A percentile compares a stretch with the other conserved stretches of the same genome.
Evolutionary conservation across 2,888 invertebrate species (phyloP).

Genomic region (Gerris lacustris): DNA sequence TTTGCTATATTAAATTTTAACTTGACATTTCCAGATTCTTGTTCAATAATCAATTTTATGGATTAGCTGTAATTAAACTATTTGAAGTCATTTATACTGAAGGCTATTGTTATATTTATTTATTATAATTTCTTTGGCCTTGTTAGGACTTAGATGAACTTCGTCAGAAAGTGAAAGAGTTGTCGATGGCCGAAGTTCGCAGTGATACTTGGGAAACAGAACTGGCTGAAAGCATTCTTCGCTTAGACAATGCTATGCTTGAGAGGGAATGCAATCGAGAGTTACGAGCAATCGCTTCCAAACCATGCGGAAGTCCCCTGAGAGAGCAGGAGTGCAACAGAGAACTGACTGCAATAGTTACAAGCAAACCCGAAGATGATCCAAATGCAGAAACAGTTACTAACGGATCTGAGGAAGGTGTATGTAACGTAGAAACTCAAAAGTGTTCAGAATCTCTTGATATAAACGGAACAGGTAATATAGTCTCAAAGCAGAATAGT

Average conservation of each 20-base stretch:
- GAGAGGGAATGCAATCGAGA: conserved; percentile 51
- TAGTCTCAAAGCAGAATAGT: background rate
- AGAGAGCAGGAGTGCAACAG: conserved; percentile 1
- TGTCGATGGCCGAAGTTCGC: conserved; percentile 61
- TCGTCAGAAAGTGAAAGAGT: conserved; percentile 54
- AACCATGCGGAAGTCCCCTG: conserved; percentile 15
- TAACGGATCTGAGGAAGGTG: background rate
- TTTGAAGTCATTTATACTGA: too few relatives aligned
- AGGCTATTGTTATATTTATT: too few relatives aligned
- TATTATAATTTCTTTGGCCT: too few relatives aligned
- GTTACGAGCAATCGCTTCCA: conserved; percentile 32
- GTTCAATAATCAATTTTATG: too few relatives aligned
- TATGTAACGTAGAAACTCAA: background rate
- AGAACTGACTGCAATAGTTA: background rate
- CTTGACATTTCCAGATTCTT: too few relatives aligned
- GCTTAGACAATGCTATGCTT: conserved; percentile 57
- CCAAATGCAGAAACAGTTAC: background rate
- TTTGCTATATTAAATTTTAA: too few relatives aligned
- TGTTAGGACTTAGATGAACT: conserved; percentile 48
- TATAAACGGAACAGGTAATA: background rate
- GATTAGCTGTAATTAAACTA: too few relatives aligned
- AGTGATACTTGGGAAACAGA: conserved; percentile 63
- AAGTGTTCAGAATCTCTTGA: background rate
- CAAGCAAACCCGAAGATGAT: background rate
- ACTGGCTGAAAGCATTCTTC: conserved; percentile 62